Conservation (phyloP, 2,888 invertebrate genomes). For the Tipula confusa region DNA sequence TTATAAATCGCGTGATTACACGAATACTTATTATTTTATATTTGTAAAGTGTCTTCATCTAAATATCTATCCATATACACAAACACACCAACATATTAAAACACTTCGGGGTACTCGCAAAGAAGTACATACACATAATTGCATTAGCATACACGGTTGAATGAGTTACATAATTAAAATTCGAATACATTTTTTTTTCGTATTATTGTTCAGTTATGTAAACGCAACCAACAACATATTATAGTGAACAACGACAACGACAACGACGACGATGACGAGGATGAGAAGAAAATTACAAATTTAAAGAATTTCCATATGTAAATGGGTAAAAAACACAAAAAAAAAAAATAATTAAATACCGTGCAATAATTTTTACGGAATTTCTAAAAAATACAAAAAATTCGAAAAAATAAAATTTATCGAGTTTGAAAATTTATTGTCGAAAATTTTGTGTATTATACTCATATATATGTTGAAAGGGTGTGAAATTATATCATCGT, state of each 20-base stretch:
- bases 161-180: not conserved
- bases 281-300: not conserved
- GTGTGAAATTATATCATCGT: too few relatives aligned
- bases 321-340: not conserved
- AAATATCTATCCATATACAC: not conserved
- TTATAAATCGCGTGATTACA: not conserved
- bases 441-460: not conserved
- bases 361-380: not conserved
- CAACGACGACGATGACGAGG: too few relatives aligned
- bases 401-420: constrained; percentile 8
- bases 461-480: too few relatives aligned
- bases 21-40: not conserved
- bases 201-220: not conserved
- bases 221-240: not conserved
- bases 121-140: not conserved
- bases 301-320: not conserved
- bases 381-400: not conserved
- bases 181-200: constrained; percentile 14
- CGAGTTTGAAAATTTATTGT: constrained; percentile 27
- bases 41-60: not conserved
- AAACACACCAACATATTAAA: not conserved
- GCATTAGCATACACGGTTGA: not conserved
- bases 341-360: not conserved
- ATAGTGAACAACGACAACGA: too few relatives aligned
- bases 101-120: not conserved